Evolutionary conservation across 2,888 invertebrate species (phyloP).

Genomic region (Iselma pallidipennis): DNA sequence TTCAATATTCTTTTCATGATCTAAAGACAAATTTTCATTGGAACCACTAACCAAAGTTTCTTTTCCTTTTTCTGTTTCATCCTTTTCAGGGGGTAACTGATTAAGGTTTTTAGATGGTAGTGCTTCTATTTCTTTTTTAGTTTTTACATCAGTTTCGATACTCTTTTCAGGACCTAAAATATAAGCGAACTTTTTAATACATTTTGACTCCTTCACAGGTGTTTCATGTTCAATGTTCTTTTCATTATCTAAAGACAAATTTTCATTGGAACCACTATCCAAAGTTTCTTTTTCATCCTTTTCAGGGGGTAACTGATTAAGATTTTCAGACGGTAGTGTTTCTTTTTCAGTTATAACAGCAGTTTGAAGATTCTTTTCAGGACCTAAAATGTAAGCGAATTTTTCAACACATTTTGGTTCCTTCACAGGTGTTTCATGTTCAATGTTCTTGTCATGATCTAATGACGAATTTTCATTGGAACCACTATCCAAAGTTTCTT

Average conservation of each 20-base stretch:
- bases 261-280: no score
- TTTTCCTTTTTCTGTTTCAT: no score
- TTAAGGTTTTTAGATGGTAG: no score
- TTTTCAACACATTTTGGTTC: slow-evolving; percentile 19
- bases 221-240: not conserved
- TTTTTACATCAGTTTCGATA: not conserved
- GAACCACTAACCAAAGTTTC: no score
- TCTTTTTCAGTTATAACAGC: not conserved
- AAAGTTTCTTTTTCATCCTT: no score
- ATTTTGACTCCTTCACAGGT: slow-evolving; percentile 15
- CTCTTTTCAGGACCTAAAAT: slow-evolving; percentile 24
- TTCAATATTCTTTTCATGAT: no score
- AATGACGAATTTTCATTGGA: not conserved
- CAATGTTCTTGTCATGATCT: not conserved
- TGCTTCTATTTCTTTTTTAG: not conserved
- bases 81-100: no score
- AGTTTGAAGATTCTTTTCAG: not conserved
- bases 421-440: slow-evolving; percentile 10
- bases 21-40: no score
- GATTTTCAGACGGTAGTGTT: no score
- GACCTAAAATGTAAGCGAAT: slow-evolving; percentile 11
- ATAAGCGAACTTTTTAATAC: slow-evolving; percentile 35
- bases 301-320: no score
- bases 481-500: not conserved
- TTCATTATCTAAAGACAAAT: no score